These are phyloP conservation scores for Squalus acanthias DNA, from an alignment of 2,797 vertebrate species.

Conservation along the genomic window DNA sequence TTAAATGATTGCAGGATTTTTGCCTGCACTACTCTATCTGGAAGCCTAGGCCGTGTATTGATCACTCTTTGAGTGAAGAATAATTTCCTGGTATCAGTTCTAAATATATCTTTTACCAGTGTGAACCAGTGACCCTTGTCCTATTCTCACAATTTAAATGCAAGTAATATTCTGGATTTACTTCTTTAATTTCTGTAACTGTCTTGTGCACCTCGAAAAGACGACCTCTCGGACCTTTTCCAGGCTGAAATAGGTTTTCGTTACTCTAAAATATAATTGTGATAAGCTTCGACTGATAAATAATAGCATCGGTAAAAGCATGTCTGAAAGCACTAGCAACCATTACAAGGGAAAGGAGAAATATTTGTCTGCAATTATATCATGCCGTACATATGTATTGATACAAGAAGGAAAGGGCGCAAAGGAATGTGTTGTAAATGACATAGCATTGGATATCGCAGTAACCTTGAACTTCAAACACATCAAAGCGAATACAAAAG, in stretches of 20 bases:
- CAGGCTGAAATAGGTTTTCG: not conserved
- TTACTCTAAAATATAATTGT: not conserved
- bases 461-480: constrained; percentile 25
- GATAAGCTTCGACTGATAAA: not conserved
- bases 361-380: not conserved
- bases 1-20: not conserved
- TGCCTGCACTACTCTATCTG: not conserved
- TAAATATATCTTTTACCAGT: not conserved
- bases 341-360: not conserved
- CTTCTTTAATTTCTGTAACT: not conserved
- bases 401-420: not conserved
- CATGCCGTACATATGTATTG: not conserved
- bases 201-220: not conserved
- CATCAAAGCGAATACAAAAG: constrained; percentile 1
- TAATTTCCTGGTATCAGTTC: not conserved
- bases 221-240: not conserved
- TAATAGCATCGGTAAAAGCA: not conserved
- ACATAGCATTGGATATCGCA: not conserved
- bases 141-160: not conserved
- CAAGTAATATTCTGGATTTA: not conserved
- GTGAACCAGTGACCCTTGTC: not conserved
- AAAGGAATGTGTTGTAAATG: not conserved
- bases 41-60: not conserved
- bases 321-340: not conserved
- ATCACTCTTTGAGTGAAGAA: not conserved